Evolutionary conservation across 2,113 vertebrate genomes (phyloP).

Genomic region (Eonycteris spelaea): DNA sequence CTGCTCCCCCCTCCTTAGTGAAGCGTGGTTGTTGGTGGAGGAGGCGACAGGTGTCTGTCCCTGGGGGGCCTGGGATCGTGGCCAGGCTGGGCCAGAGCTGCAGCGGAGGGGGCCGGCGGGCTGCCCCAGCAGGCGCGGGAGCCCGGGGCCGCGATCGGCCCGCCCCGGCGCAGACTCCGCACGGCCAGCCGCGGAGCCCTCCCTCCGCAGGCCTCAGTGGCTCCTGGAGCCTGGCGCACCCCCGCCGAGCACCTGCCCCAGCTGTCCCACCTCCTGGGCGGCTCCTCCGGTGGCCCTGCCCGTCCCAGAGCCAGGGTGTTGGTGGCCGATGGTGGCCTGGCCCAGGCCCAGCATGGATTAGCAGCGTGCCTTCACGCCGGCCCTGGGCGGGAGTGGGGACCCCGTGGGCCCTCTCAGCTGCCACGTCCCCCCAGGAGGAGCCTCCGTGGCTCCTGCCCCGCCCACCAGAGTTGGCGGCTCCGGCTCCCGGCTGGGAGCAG

Average conservation of each 20-base stretch:
- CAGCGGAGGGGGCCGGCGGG: neutral
- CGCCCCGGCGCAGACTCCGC: neutral
- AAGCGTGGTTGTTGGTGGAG: neutral
- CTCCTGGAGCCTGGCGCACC: accelerated
- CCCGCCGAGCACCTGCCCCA: neutral
- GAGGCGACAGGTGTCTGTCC: neutral
- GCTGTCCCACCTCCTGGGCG: neutral
- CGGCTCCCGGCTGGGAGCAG: constrained; percentile 76
- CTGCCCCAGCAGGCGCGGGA: neutral
- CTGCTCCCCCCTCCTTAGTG: neutral
- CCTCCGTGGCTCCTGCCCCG: constrained; percentile 17
- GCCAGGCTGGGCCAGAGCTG: neutral
- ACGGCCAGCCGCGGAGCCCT: neutral
- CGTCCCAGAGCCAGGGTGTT: neutral
- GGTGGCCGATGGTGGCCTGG: neutral
- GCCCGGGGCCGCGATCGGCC: neutral
- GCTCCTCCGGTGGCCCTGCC: neutral
- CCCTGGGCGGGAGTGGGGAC: neutral
- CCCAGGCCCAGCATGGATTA: neutral
- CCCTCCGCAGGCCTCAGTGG: neutral
- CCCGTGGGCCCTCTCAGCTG: constrained; percentile 87
- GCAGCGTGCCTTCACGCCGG: neutral
- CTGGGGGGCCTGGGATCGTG: neutral
- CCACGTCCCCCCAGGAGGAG: constrained; percentile 65
- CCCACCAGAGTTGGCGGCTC: constrained; percentile 60